phyloP scores from a whole-genome alignment of 2,113 vertebrate species.

The Motacilla tschutschensis region DNA sequence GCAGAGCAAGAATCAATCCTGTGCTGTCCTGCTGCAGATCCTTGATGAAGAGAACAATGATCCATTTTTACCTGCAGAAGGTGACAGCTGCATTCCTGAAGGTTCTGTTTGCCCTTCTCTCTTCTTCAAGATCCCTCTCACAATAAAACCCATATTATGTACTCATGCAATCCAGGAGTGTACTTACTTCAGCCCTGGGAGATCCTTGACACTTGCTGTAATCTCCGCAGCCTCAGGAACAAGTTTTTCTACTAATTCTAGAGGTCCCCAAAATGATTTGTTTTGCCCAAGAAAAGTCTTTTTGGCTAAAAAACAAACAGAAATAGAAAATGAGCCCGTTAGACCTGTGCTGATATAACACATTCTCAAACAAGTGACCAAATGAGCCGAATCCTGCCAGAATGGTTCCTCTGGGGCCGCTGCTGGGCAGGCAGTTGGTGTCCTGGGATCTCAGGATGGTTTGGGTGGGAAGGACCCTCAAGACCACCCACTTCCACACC shows the following conservation, averaged over 20 bases:
- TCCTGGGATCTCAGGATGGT: not conserved
- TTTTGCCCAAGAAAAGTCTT: constrained; percentile 98
- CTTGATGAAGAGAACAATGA: not conserved
- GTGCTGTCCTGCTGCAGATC: not conserved
- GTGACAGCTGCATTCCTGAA: not conserved
- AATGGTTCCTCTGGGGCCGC: not conserved
- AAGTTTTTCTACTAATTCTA: constrained; percentile 95
- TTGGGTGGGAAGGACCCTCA: not conserved
- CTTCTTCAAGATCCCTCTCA: not conserved
- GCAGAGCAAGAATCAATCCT: not conserved
- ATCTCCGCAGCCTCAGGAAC: constrained; percentile 96
- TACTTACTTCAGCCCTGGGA: constrained; percentile 95
- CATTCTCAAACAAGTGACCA: not conserved
- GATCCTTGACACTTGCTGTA: constrained; percentile 96
- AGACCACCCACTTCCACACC: rapidly evolving
- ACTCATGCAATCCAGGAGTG: not conserved
- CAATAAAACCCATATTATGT: rapidly evolving
- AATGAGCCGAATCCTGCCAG: not conserved
- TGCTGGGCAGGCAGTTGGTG: not conserved
- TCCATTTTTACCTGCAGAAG: not conserved
- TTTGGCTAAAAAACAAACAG: constrained; percentile 77
- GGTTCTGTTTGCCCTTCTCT: not conserved
- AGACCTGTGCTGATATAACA: not conserved
- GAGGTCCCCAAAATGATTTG: constrained; percentile 97
- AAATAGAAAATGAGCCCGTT: not conserved